phyloP scores from a whole-genome alignment of 2,888 invertebrate species.

The Osedax frankpressi region DNA sequence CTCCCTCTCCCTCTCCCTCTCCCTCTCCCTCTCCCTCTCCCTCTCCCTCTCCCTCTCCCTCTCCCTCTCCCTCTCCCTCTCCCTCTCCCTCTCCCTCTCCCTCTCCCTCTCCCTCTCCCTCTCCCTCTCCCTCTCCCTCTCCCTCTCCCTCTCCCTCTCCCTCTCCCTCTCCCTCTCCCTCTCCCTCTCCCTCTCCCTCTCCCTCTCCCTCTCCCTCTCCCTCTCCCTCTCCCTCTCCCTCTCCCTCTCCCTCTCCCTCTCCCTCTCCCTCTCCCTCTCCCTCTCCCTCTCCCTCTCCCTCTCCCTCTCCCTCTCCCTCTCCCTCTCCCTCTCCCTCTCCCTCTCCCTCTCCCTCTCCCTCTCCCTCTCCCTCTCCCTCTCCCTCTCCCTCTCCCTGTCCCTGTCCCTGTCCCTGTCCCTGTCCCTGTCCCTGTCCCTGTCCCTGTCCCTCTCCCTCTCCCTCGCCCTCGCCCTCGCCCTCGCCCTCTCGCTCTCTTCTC shows the following conservation, averaged over 20 bases:
- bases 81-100: background rate
- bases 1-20: background rate
- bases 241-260: conserved; percentile 1
- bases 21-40: background rate
- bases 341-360: background rate
- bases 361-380: conserved; percentile 3
- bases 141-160: background rate
- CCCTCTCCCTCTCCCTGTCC: background rate
- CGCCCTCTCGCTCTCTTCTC: background rate
- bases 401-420: background rate
- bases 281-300: background rate
- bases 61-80: too few relatives aligned
- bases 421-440: background rate
- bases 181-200: background rate
- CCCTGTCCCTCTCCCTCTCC: background rate
- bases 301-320: background rate
- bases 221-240: background rate
- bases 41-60: too few relatives aligned
- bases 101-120: background rate
- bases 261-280: conserved; percentile 1
- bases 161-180: background rate
- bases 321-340: conserved; percentile 2
- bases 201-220: background rate
- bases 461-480: too few relatives aligned
- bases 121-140: background rate